A percentile compares a stretch with the other conserved stretches of the same genome.
phyloP scores from a whole-genome alignment of 2,113 vertebrate genomes.

The Nesoenas mayeri region DNA sequence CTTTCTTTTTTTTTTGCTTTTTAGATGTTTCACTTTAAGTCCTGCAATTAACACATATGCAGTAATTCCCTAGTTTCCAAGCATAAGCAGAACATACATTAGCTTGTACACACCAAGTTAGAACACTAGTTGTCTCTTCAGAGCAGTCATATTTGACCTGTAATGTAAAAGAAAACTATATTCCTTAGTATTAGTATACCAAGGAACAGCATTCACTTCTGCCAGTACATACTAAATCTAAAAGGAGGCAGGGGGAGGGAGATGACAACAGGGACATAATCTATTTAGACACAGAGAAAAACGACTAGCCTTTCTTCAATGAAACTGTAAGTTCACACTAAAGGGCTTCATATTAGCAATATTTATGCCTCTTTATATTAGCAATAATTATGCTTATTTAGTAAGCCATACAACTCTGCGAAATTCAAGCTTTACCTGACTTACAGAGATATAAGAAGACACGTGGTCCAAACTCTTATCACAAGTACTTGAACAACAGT shows the following conservation, averaged over 20 bases:
- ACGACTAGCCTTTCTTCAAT: not conserved
- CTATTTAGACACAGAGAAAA: not conserved
- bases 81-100: not conserved
- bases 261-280: not conserved
- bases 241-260: fast-evolving
- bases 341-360: not conserved
- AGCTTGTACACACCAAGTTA: too few relatives aligned
- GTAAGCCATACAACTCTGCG: not conserved
- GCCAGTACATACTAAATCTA: not conserved
- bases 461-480: not conserved
- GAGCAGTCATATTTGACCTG: not conserved
- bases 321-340: not conserved
- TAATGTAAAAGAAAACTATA: not conserved
- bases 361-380: too few relatives aligned
- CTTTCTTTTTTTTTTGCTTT: not conserved
- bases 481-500: not conserved
- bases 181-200: not conserved
- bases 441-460: not conserved
- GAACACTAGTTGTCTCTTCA: not conserved
- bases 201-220: not conserved
- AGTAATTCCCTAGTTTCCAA: not conserved
- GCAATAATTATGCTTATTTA: not conserved
- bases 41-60: not conserved
- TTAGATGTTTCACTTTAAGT: not conserved
- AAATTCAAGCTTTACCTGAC: not conserved